phyloP scores from a whole-genome alignment of 2,797 vertebrate species.

The Channa striata region DNA sequence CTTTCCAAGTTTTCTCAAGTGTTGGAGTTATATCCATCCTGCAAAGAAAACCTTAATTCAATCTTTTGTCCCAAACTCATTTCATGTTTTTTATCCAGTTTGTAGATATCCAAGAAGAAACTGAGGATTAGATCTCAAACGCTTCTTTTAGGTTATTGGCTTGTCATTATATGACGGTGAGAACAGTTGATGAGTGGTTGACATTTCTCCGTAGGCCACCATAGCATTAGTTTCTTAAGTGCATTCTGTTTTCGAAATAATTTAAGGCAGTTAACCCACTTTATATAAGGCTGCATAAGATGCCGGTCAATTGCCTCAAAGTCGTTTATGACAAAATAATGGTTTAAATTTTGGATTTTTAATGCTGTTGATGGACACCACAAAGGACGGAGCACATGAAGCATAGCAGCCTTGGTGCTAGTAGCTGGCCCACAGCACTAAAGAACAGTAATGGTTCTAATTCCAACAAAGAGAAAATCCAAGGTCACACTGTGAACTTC shows the following conservation, averaged over 20 bases:
- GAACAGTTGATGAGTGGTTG: constrained; percentile 31
- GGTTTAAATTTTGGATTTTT: constrained; percentile 64
- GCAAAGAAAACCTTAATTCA: background rate
- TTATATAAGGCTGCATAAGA: constrained; percentile 42
- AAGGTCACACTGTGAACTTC: constrained; percentile 89
- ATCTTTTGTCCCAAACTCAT: background rate
- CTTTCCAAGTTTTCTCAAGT: no score
- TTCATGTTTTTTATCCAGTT: background rate
- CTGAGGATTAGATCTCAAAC: constrained; percentile 10
- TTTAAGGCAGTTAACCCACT: constrained; percentile 57
- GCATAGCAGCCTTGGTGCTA: constrained; percentile 49
- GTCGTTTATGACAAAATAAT: constrained; percentile 76
- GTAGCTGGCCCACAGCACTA: constrained; percentile 73
- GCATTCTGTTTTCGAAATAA: constrained; percentile 59
- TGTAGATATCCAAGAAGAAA: constrained; percentile 5
- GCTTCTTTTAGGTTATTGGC: constrained; percentile 1
- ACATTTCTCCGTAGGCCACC: constrained; percentile 36
- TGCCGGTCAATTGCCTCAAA: constrained; percentile 60
- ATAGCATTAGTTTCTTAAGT: constrained; percentile 29
- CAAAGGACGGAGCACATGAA: constrained; percentile 59
- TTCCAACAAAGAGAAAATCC: constrained; percentile 85
- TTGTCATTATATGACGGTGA: constrained; percentile 16
- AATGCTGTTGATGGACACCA: constrained; percentile 71
- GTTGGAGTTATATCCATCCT: background rate
- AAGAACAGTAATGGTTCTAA: constrained; percentile 83